phyloP scores from a whole-genome alignment of 2,113 vertebrate genomes.

The Recurvirostra avosetta region DNA sequence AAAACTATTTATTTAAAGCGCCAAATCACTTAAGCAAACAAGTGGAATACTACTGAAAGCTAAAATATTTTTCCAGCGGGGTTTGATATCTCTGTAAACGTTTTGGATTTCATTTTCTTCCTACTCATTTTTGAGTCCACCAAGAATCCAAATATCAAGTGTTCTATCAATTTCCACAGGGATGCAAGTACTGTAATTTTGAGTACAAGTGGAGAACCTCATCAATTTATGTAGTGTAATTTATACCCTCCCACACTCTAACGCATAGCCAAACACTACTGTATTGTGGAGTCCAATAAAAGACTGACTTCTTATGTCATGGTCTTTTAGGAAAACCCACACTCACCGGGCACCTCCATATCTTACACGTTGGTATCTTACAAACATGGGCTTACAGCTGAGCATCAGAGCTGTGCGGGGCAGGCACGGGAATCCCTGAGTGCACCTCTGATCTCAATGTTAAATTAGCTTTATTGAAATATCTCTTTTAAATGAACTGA shows the following conservation, averaged over 20 bases:
- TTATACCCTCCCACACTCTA: background rate
- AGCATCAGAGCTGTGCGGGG: background rate
- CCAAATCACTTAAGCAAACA: background rate
- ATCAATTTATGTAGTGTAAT: background rate
- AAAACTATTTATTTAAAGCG: slow-evolving; percentile 18
- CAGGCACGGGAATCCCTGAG: background rate
- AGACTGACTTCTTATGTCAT: background rate
- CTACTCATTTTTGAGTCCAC: background rate
- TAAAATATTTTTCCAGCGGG: background rate
- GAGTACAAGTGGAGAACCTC: background rate
- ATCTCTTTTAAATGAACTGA: background rate
- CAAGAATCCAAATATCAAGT: background rate
- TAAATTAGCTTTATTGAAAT: background rate
- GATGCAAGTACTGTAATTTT: background rate
- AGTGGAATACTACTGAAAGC: background rate
- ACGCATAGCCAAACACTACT: background rate
- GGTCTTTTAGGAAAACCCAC: background rate
- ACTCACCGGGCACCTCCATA: background rate
- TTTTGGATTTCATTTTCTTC: slow-evolving; percentile 3
- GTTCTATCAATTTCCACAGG: background rate
- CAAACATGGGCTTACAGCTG: background rate
- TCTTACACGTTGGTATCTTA: background rate
- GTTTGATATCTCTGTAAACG: background rate
- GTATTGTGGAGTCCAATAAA: background rate
- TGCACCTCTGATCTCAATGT: background rate